phyloP scores from a whole-genome alignment of 2,797 vertebrate species.

The Lacerta bilineata region DNA sequence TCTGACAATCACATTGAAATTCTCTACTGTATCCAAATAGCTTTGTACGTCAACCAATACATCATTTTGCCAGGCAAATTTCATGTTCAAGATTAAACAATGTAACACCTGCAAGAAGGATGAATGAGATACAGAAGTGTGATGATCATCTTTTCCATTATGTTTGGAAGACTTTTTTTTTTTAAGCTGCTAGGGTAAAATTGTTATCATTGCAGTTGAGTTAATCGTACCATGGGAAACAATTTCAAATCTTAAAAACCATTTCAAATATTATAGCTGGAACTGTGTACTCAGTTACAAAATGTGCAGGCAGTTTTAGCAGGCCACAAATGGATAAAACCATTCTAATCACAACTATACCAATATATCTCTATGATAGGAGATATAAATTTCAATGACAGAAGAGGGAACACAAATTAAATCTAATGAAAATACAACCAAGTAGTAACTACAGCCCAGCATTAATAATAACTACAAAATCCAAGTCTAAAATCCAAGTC shows the following conservation, averaged over 20 bases:
- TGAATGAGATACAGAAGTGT: background rate
- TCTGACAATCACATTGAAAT: conserved; percentile 30
- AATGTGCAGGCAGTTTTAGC: background rate
- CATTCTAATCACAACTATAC: background rate
- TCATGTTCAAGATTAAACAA: background rate
- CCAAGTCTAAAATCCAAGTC: no score
- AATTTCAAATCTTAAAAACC: background rate
- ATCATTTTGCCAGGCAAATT: conserved; percentile 31
- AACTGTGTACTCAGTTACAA: background rate
- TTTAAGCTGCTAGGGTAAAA: background rate
- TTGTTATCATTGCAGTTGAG: background rate
- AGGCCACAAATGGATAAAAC: background rate
- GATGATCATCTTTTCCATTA: background rate
- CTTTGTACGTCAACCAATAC: conserved; percentile 20
- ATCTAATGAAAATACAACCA: no score
- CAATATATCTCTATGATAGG: background rate
- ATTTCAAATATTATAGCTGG: background rate
- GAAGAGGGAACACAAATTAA: background rate
- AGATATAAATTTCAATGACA: no score
- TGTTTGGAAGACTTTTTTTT: no score
- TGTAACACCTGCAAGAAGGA: conserved; percentile 27
- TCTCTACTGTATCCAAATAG: conserved; percentile 1
- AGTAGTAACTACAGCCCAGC: no score
- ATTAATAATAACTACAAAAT: no score
- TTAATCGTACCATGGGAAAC: background rate